These are phyloP conservation scores for Camponotus floridanus DNA, from an alignment of 1,140 invertebrate genomes.

Conservation along the genomic window DNA sequence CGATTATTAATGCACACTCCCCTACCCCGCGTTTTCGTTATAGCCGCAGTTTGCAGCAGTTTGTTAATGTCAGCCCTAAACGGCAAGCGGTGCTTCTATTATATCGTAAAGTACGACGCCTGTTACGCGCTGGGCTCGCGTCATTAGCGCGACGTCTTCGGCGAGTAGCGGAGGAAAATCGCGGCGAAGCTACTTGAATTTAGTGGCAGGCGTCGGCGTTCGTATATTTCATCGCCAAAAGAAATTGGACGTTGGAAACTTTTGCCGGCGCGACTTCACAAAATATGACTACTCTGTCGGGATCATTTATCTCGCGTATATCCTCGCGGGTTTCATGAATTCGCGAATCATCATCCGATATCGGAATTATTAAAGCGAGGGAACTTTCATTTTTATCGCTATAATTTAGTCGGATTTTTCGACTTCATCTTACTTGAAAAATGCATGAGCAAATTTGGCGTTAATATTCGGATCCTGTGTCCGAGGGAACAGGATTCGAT, in stretches of 20 bases:
- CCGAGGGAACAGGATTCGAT: slow-evolving; percentile 13
- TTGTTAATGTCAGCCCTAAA: slow-evolving; percentile 64
- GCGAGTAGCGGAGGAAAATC: slow-evolving; percentile 20
- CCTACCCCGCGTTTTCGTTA: slow-evolving; percentile 55
- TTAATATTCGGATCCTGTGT: background rate
- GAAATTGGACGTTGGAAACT: slow-evolving; percentile 13
- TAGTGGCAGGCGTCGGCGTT: slow-evolving; percentile 18
- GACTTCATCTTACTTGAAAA: too few species aligned
- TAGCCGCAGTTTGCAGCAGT: slow-evolving; percentile 61
- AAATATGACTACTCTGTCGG: background rate
- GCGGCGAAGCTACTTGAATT: slow-evolving; percentile 38
- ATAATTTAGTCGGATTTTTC: background rate
- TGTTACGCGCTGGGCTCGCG: slow-evolving; percentile 45
- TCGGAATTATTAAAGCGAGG: slow-evolving; percentile 2
- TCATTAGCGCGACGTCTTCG: slow-evolving; percentile 38
- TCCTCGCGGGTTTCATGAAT: background rate
- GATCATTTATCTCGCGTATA: background rate
- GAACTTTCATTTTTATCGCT: background rate
- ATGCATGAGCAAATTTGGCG: too few species aligned
- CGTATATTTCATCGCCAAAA: slow-evolving; percentile 32
- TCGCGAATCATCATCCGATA: background rate
- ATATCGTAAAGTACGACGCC: slow-evolving; percentile 59
- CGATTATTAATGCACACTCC: slow-evolving; percentile 60
- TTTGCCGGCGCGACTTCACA: background rate
- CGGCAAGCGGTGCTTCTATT: slow-evolving; percentile 62